Evolutionary conservation across 30 jellyfish, hydroid and myxozoan species (phyloP).

Genomic region (Hydractinia echinata): DNA sequence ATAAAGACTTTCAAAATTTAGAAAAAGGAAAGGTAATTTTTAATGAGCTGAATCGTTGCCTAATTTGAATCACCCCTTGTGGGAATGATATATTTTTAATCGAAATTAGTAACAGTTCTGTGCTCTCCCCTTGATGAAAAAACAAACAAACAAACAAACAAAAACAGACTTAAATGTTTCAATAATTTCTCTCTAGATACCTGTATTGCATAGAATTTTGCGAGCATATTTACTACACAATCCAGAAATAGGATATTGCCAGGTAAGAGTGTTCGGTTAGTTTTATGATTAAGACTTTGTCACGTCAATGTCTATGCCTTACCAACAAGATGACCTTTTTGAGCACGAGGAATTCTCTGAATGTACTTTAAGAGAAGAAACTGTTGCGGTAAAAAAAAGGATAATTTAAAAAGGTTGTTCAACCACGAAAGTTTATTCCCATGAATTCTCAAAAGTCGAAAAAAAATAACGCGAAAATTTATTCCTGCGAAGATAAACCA

Average conservation of each 20-base stretch:
- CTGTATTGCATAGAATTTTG: constrained; percentile 48
- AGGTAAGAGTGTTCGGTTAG: constrained; percentile 33
- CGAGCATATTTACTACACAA: constrained; percentile 73
- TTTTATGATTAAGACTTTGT: not conserved
- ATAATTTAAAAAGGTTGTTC: no score
- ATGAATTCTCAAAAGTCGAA: no score
- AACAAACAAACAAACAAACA: no score
- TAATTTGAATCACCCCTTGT: no score
- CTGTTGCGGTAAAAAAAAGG: not conserved
- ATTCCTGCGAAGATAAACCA: no score
- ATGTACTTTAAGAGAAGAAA: not conserved
- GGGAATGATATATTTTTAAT: no score
- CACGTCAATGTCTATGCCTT: not conserved
- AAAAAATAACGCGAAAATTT: no score
- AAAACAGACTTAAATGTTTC: not conserved
- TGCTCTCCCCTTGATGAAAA: no score
- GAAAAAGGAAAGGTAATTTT: constrained; percentile 54
- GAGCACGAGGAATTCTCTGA: not conserved
- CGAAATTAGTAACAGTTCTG: no score
- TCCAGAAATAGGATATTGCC: constrained; percentile 85
- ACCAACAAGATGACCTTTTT: not conserved
- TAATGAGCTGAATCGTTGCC: no score
- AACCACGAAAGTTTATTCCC: no score
- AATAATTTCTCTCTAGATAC: constrained; percentile 32
- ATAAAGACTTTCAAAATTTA: constrained; percentile 45